Base-by-base conservation (phyloP, 2,888 invertebrate species). In the Piscicola geometra region DNA sequence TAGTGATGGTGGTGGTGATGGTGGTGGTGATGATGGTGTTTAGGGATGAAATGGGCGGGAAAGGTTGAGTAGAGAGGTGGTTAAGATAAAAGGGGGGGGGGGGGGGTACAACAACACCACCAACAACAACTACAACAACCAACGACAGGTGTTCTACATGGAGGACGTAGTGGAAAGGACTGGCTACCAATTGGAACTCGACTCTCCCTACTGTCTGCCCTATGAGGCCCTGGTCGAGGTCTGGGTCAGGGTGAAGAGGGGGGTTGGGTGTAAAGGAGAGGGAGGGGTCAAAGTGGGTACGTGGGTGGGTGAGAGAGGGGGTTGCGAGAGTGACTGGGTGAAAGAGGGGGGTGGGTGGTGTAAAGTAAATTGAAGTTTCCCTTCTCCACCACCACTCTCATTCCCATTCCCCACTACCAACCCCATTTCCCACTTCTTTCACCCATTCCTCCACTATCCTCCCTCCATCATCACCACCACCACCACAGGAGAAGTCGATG, bases 151-250 rank as follows among this genome's bases (percentile, higher is more conserved):
- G 25, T 79, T 77, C 41, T 81, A 83, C 78, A 68, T 84, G 32
- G 84, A 84, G 75, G 84, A 84, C 79, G 75, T 82, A 0, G 77
- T 84, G 69, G 84, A 84, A 77, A 47, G 47, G 72, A 80, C 78
- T 12, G 73, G 73, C 0, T 80, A 80, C 75, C 73, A 81, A 3
- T 75, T 83, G 50, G 84, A 84, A 70, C 82, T 82, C 35, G 84
- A 84, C 75, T 84, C 84, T 2, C 81, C 80, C 0, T 84, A 83
- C 76, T 76, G 81, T 28, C 78, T 82, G 21, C 81, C 80, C 75
- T 79, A 81, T 64, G 81, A 81, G 52, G 60, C 78, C 32, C 71
- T 80, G 1, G 74, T 79, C n/a, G 25, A 79, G 76, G 79, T n/a
- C n/a, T n/a, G n/a, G n/a, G n/a, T n/a, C 15, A 41, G 41, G 15